Percentiles rank a stretch among this genome's conserved stretches.
phyloP scores from a whole-genome alignment of 2,113 vertebrate genomes.

The Cyprinodon tularosa region DNA sequence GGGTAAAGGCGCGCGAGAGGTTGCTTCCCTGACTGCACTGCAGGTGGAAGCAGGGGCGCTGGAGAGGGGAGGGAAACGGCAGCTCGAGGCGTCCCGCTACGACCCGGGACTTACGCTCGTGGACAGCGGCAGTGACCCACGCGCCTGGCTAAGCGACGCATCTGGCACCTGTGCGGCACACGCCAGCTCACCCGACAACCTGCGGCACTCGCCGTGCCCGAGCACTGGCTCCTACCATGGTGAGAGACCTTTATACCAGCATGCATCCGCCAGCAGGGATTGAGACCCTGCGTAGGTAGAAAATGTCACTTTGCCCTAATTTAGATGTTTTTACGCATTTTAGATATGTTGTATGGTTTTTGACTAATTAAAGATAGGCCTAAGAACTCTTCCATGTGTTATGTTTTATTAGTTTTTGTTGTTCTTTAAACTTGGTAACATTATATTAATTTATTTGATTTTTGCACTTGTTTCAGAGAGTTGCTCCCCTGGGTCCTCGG shows the following conservation, averaged over 20 bases:
- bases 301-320: background rate
- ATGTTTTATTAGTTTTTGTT: background rate
- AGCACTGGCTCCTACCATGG: conserved; percentile 72
- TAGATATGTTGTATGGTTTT: background rate
- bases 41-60: conserved; percentile 36
- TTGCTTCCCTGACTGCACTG: conserved; percentile 29
- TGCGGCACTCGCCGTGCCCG: conserved; percentile 80
- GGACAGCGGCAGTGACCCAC: conserved; percentile 84
- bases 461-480: conserved; percentile 60
- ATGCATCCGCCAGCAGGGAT: background rate
- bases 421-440: background rate
- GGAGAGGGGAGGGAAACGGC: conserved; percentile 66
- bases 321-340: background rate
- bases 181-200: conserved; percentile 80
- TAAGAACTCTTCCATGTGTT: background rate
- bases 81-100: conserved; percentile 62
- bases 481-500: conserved; percentile 69
- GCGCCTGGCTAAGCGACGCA: conserved; percentile 87
- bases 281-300: background rate
- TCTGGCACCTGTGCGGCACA: conserved; percentile 84
- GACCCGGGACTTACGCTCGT: conserved; percentile 79
- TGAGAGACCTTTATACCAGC: conserved; percentile 35
- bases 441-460: background rate
- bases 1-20: conserved; percentile 65
- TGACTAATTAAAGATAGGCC: background rate